Evolutionary conservation across 2,888 invertebrate species (phyloP), one percentile per base, ranked within the genome.

Genomic region (Acleris holmiana): DNA sequence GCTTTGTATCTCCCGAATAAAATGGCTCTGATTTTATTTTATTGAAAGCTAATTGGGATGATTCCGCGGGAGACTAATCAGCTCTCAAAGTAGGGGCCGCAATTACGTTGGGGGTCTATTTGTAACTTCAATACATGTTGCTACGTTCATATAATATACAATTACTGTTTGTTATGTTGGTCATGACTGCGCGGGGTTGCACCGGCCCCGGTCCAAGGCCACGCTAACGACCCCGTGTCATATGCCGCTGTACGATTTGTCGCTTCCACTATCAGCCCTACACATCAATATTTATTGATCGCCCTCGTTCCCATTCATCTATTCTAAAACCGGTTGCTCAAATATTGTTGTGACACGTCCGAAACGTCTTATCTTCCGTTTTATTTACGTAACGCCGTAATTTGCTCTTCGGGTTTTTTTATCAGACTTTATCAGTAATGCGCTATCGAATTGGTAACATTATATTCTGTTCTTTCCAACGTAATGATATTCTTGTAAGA

Each of bases 271-370:
- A 61, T 71, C 68, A 64, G 44, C 55, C 61, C 21, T 50, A 58
- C 58, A 64, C 61, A 69, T 71, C 67, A 64, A 69, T 69, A 57
- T 57, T 51, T 77, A 84, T 83, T 73, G 83, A 84, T 83, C 76
- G 82, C 72, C 83, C 80, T 76, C 76, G 68, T 77, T 83, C 72
- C 70, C 71, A 74, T 74, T 72, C 70, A 65, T 55, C 18, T 35
- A 60, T 55, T 55, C 60, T 49, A 44, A 59, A 55, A 40, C 56
- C 51, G 47, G 59, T 65, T 60, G 55, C 64, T 64, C 41, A 54
- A 64, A 58, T 48, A 57, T 48, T 35, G 48, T 64, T 48, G 53
- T 53, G 64, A 58, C 58, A 64, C 58, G 25, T 8, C 63, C 53
- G 21, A 41, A 61, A 49, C 57, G 40, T 40, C 49, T 40, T 49